Evolutionary conservation across 2,113 vertebrate genomes (phyloP).

Genomic region (Jaculus jaculus): DNA sequence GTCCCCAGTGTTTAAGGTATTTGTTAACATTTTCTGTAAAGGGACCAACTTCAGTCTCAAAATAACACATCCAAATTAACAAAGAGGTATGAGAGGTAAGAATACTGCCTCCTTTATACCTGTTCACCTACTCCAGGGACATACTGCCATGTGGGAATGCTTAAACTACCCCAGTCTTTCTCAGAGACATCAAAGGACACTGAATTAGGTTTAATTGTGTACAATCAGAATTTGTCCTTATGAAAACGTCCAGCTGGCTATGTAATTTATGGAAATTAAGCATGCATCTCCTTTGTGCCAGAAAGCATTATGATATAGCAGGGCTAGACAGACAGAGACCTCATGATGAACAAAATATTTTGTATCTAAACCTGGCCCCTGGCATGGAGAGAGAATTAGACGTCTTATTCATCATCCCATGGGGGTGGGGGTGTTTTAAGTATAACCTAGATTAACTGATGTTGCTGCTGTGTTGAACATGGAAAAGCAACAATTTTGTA

Average conservation of each 20-base stretch:
- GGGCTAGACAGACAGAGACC: slow-evolving; percentile 58
- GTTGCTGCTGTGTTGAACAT: neutral
- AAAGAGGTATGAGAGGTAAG: slow-evolving; percentile 21
- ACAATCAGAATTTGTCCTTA: slow-evolving; percentile 71
- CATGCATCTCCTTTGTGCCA: slow-evolving; percentile 53
- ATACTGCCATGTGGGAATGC: slow-evolving; percentile 45
- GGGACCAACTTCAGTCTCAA: neutral
- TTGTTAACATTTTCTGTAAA: neutral
- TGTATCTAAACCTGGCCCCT: slow-evolving; percentile 31
- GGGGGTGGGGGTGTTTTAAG: neutral
- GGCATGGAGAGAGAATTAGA: slow-evolving; percentile 21
- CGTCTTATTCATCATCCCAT: neutral
- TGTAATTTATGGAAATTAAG: slow-evolving; percentile 78
- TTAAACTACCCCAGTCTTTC: slow-evolving; percentile 28
- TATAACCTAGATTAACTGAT: neutral
- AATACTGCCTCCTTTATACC: neutral
- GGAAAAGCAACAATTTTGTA: neutral
- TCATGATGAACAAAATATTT: slow-evolving; percentile 57
- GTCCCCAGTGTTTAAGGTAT: neutral
- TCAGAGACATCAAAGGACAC: slow-evolving; percentile 63
- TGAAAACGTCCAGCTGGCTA: slow-evolving; percentile 57
- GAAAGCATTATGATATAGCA: slow-evolving; percentile 60
- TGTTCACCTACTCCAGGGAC: neutral
- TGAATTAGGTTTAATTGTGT: slow-evolving; percentile 70
- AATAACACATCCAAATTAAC: slow-evolving; percentile 26